Base-by-base conservation (phyloP, 1,140 invertebrate species). In the Leptopilina clavipes region DNA sequence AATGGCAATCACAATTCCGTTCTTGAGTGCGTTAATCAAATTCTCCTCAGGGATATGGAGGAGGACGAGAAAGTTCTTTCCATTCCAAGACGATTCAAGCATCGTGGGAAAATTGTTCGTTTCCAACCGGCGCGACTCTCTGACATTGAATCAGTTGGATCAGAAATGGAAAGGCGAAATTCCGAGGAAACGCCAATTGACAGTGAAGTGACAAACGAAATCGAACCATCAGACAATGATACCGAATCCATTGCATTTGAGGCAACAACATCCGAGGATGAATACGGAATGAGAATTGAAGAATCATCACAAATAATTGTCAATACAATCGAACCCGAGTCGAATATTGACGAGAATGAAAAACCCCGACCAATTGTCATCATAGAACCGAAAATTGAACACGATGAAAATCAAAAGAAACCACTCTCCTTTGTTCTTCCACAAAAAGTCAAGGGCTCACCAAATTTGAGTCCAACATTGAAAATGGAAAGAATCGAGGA, bases 1-100 rank as follows among this genome's bases (percentile, higher is more conserved):
- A 89, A 88, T 19, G 86, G 89, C 76, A 93, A 94, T 84, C 94
- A 95, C 81, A 95, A 95, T 88, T 94, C 94, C 1, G 94, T 95
- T 1, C 86, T 95, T 18, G 94, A 95, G 84, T 95, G 94, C 82
- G 94, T 95, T 37, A 95, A 95, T 90, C 94, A 95, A 87, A 95
- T 95, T 77, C 88, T 95, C 7, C 85, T 95, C 14, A 85, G 89
- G n/a, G 91, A 92, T 76, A 90, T 90, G 86, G 91, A 92, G 37
- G 91, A 91, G 12, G 87, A 89, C 44, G 89, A 89, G 17, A 87
- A 82, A 31, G 75, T 86, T 3, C 76, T 88, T 0, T 86, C 89
- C 3, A 85, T 87, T 0, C 86, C 90, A 1, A 85, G 89, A 0
- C 81, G 85, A 10, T 90, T 89, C 72, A 91, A 89, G 59, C 88